Conservation (phyloP, 2,888 invertebrate genomes). For the Phoenoteleia sp. region DNA sequence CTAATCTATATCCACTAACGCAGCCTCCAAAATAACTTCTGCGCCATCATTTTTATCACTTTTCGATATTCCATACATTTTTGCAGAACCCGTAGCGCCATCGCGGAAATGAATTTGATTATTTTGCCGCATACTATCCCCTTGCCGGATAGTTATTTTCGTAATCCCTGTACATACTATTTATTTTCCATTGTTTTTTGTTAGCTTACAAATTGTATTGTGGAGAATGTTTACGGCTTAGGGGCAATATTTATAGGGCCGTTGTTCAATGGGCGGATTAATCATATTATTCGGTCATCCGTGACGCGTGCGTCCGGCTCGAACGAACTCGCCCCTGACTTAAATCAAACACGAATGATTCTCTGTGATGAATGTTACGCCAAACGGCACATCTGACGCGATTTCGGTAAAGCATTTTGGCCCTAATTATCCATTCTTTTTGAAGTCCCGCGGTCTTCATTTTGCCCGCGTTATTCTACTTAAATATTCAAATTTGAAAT, state of each 20-base stretch:
- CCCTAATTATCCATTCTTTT: conserved; percentile 3
- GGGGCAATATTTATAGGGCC: neutral
- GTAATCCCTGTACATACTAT: neutral
- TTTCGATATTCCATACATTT: too few species aligned
- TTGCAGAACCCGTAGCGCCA: too few species aligned
- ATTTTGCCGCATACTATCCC: neutral
- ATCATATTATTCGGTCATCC: conserved; percentile 17
- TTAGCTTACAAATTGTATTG: neutral
- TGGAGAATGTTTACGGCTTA: neutral
- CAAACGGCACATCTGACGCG: too few species aligned
- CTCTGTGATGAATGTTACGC: conserved; percentile 5
- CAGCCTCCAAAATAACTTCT: too few species aligned
- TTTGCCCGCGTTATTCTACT: neutral
- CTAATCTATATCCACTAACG: too few species aligned
- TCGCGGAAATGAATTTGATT: neutral
- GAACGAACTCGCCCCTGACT: too few species aligned
- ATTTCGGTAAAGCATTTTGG: neutral
- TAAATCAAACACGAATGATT: conserved; percentile 21
- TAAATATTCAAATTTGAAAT: neutral
- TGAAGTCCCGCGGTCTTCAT: neutral
- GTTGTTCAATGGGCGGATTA: neutral
- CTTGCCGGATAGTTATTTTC: neutral
- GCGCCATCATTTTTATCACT: too few species aligned
- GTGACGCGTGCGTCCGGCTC: conserved; percentile 1
- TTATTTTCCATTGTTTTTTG: neutral